Evolutionary conservation across 2,797 vertebrate genomes (phyloP), one percentile per base, ranked within the genome.

Genomic region (Gadopsis marmoratus): DNA sequence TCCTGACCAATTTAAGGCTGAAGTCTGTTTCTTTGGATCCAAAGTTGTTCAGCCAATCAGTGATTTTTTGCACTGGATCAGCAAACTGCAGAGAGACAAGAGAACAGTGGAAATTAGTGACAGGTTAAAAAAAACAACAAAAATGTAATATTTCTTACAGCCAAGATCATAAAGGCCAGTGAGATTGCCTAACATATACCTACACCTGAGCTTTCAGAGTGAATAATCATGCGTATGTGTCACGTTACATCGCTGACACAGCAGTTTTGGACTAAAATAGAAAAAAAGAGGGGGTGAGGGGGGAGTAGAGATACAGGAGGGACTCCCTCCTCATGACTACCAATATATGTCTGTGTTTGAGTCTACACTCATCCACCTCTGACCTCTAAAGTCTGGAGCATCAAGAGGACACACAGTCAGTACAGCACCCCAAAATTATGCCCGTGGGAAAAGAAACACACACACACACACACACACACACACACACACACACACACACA

Each of bases 371-470:
- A 0, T 45, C 54, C 79, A 88, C 86, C 92, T 89, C 73, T 90
- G 88, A 91, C 90, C 90, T 76, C 83, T 79, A 35, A 78, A 67
- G 83, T 89, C 89, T 89, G 78, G 81, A 78, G 80, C 47, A 12
- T 78, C 37, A 60, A 74, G 77, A 78, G 78, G 84, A 89, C 85
- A 80, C 66, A 51, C n/a, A 64, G 76, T 76, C 88, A 85, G 55
- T 67, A 33, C 79, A 84, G 84, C 84, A 77, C 53, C 80, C 67
- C 47, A 51, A 74, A 84, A 83, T 85, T 64, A 80, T 67, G 58
- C 90, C 81, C 41, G n/a, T 63, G 78, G 83, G 82, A 79, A 81
- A 62, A 53, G 17, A 68, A n/a, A n/a, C n/a, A n/a, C n/a, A n/a
- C n/a, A n/a, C 67, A 77, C 58, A 56, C 50, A 63, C 51, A 50